Evolutionary conservation across 2,888 invertebrate species (phyloP), one percentile per base, ranked within the genome.

Genomic region (Drosophila niveifrons): DNA sequence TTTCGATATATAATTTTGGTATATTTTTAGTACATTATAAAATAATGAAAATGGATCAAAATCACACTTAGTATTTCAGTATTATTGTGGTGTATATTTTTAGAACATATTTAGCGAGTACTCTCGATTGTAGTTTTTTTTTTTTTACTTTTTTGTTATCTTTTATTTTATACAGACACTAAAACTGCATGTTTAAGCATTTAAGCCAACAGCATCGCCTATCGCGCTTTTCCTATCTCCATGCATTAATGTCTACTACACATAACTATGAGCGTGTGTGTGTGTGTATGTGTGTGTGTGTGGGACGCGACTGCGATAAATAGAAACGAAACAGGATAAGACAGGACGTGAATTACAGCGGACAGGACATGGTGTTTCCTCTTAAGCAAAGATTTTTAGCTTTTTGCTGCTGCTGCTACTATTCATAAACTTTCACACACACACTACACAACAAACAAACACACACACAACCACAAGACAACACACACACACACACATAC

Each of bases 401-500:
- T 28, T 1, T 28, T n/a, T n/a, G n/a, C n/a, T n/a, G 11, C 1
- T 15, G 46, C 57, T 47, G 34, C 23, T 46, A 13, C 57, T 57
- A 57, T 57, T 57, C 82, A 88, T 71, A 87, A 82, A 78, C 82
- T 75, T 82, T 78, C 73, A 82, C 72, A 82, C 71, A 51, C 64
- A 55, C 58, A 55, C 18, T 23, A 23, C 23, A 23, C 23, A 23
- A 23, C 10, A 66, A 48, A 56, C 47, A 66, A 7, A 55, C 55
- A 44, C n/a, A 61, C 23, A 51, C 63, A 48, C 43, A 50, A 43
- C 48, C 9, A 11, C 34, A 3, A 50, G 17, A 51, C 15, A 4
- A 57, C 46, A 50, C 41, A 17, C 11, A 41, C 31, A 61, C 8
- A 48, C 23, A 51, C 15, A 58, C 23, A 36, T 15, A 23, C 23